A percentile compares a stretch with the other conserved stretches of the same genome.
phyloP scores from a whole-genome alignment of 2,113 vertebrate genomes.

The Bos taurus region DNA sequence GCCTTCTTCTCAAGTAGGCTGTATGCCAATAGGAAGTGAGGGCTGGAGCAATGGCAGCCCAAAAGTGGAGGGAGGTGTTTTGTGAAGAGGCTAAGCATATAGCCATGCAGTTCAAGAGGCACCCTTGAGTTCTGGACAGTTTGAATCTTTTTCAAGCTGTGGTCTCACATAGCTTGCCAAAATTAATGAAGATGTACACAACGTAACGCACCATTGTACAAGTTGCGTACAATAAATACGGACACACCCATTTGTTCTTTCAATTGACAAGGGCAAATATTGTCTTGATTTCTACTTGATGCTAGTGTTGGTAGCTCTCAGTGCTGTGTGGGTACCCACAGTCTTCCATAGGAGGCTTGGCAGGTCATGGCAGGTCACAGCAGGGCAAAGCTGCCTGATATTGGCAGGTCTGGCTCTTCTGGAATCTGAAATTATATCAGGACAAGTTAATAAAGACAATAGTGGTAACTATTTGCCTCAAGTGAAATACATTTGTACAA shows the following conservation, averaged over 20 bases:
- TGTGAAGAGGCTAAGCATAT: neutral
- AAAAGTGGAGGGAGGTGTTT: neutral
- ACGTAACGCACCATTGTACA: neutral
- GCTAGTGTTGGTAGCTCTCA: neutral
- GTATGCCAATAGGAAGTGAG: neutral
- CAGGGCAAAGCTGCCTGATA: neutral
- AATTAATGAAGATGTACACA: neutral
- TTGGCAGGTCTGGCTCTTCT: neutral
- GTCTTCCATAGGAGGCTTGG: neutral
- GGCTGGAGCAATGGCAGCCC: neutral
- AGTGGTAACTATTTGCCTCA: neutral
- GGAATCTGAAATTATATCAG: neutral
- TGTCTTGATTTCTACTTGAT: neutral
- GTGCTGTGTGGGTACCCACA: neutral
- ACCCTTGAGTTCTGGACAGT: neutral
- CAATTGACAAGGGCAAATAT: neutral
- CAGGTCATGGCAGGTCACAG: neutral
- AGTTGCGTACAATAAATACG: neutral
- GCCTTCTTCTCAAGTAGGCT: neutral
- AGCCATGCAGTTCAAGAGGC: neutral
- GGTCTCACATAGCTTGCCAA: neutral
- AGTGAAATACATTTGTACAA: neutral
- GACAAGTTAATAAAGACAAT: neutral
- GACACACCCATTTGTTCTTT: neutral
- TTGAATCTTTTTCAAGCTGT: neutral